A percentile compares a stretch with the other conserved stretches of the same genome.
These are phyloP conservation scores for Sminthurides bifidus DNA, from an alignment of 1,140 invertebrate genomes.

Conservation along the genomic window DNA sequence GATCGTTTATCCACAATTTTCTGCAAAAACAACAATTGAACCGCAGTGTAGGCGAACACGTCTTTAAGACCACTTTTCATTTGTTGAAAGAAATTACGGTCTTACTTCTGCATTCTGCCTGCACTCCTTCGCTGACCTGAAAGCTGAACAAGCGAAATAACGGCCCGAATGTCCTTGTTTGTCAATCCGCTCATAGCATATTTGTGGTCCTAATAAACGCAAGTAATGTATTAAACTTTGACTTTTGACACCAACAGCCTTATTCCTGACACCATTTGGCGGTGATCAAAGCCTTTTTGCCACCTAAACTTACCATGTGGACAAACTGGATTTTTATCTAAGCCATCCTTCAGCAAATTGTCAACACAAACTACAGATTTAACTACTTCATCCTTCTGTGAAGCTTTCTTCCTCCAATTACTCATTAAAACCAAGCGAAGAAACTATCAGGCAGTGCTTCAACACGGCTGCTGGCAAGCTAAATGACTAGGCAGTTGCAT, in stretches of 20 bases:
- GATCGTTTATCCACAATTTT: not conserved
- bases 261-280: not conserved
- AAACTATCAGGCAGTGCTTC: too few species aligned
- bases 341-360: not conserved
- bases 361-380: not conserved
- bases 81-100: not conserved
- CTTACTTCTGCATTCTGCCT: not conserved
- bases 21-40: not conserved
- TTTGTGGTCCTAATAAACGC: constrained; percentile 2
- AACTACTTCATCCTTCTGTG: too few species aligned
- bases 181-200: not conserved
- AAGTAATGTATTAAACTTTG: not conserved
- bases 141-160: constrained; percentile 9
- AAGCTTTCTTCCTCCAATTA: too few species aligned
- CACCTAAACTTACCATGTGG: not conserved
- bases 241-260: not conserved
- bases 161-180: too few species aligned
- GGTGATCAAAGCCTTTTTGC: not conserved
- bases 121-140: not conserved
- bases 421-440: too few species aligned
- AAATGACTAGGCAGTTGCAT: too few species aligned
- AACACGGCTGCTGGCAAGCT: too few species aligned
- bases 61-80: not conserved
- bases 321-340: not conserved
- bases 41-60: not conserved